A percentile compares a stretch with the other conserved stretches of the same genome.
Conservation (phyloP, 2,888 invertebrate genomes). For the Temnothorax ravouxi region DNA sequence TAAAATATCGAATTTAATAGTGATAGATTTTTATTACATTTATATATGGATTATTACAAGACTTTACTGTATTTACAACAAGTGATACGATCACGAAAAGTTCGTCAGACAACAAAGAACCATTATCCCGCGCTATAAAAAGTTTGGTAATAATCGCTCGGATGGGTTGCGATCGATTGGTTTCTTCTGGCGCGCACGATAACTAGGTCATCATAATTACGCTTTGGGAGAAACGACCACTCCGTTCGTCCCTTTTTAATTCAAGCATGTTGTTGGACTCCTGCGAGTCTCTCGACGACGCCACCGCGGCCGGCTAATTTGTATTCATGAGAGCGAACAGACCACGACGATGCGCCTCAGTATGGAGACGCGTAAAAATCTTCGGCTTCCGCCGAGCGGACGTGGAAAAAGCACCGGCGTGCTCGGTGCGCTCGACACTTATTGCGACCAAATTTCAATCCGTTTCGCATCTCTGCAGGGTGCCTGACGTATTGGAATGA, state of each 20-base stretch:
- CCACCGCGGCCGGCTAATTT: slow-evolving; percentile 57
- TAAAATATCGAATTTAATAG: not conserved
- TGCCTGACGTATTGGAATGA: not conserved
- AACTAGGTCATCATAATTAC: slow-evolving; percentile 66
- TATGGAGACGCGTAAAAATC: slow-evolving; percentile 62
- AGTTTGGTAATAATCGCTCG: slow-evolving; percentile 13
- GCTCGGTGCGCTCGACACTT: slow-evolving; percentile 58
- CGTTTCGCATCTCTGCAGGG: slow-evolving; percentile 39
- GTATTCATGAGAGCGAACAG: slow-evolving; percentile 62
- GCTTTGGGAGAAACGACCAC: slow-evolving; percentile 46
- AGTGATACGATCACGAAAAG: not conserved
- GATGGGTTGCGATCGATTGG: slow-evolving; percentile 58
- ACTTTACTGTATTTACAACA: too few relatives aligned
- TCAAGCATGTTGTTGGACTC: slow-evolving; percentile 47
- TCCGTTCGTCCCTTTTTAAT: slow-evolving; percentile 56
- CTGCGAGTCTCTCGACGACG: slow-evolving; percentile 13
- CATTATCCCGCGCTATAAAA: slow-evolving; percentile 16
- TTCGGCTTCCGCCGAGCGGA: slow-evolving; percentile 35
- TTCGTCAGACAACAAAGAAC: not conserved
- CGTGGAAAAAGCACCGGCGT: slow-evolving; percentile 45
- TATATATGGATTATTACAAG: too few relatives aligned
- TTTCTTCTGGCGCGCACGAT: slow-evolving; percentile 57
- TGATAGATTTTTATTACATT: not conserved
- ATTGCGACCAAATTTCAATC: slow-evolving; percentile 68
- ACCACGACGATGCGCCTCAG: slow-evolving; percentile 32